Percentiles rank a stretch among this genome's conserved stretches.
Conservation (phyloP, 2,113 vertebrate genomes). For the Pitta sordida region DNA sequence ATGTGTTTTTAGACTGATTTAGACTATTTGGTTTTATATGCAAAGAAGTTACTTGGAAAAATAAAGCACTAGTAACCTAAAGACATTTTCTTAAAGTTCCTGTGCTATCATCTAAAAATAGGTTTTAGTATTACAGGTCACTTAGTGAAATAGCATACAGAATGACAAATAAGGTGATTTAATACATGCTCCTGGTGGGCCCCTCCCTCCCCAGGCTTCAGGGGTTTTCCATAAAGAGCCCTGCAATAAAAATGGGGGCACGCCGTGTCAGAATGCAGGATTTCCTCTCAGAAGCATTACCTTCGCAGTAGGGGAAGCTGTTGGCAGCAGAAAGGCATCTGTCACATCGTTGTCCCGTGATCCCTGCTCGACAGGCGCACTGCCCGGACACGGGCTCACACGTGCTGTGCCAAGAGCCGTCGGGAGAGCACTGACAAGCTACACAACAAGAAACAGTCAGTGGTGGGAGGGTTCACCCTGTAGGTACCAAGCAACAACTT, state of each 20-base stretch:
- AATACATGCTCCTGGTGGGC: background rate
- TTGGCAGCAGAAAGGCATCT: constrained; percentile 70
- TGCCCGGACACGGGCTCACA: constrained; percentile 78
- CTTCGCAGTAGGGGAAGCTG: constrained; percentile 81
- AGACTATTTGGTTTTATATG: background rate
- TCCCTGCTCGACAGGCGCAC: constrained; percentile 76
- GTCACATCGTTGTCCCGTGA: constrained; percentile 80
- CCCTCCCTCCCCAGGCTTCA: background rate
- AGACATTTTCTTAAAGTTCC: background rate
- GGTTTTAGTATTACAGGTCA: background rate
- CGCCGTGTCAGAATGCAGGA: background rate
- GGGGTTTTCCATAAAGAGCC: background rate
- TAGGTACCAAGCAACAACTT: background rate
- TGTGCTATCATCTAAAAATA: background rate
- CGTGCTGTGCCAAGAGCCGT: constrained; percentile 69
- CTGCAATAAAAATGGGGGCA: background rate
- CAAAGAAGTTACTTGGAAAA: background rate
- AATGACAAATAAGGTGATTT: background rate
- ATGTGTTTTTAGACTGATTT: background rate
- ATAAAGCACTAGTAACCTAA: background rate
- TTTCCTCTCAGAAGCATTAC: constrained; percentile 47
- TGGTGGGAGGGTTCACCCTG: background rate
- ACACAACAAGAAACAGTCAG: background rate
- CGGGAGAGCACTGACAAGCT: constrained; percentile 82
- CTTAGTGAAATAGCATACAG: background rate